phyloP scores from a whole-genome alignment of 2,113 vertebrate species.

The Seriola dumerili region DNA sequence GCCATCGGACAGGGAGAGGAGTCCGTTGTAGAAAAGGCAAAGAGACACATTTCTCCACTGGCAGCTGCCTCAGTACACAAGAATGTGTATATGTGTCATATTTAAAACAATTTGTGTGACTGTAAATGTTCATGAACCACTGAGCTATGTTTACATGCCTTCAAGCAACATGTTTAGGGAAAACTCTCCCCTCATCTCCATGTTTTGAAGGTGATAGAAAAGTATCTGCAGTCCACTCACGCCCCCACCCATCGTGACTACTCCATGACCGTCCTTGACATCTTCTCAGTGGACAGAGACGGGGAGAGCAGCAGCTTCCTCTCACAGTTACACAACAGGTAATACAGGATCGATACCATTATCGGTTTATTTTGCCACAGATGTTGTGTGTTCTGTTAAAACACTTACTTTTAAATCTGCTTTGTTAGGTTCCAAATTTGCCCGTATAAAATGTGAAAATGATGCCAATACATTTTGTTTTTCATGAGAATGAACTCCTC shows the following conservation, averaged over 20 bases:
- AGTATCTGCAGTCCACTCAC: constrained; percentile 90
- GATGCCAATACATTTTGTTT: neutral
- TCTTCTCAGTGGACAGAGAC: constrained; percentile 87
- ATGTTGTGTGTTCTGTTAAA: neutral
- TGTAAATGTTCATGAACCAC: neutral
- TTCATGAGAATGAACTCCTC: neutral
- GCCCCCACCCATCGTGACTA: constrained; percentile 89
- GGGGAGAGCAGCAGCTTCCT: constrained; percentile 83
- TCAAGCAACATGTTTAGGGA: neutral
- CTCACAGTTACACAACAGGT: constrained; percentile 88
- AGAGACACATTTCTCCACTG: no score
- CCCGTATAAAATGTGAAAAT: neutral
- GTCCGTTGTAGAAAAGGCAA: no score
- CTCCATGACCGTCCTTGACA: constrained; percentile 88
- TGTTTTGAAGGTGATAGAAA: constrained; percentile 84
- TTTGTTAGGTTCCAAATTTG: neutral
- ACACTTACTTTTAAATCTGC: neutral
- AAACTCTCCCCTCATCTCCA: neutral
- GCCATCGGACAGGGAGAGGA: neutral
- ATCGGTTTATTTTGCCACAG: neutral
- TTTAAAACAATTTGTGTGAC: no score
- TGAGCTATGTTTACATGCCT: neutral
- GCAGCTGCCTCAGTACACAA: no score
- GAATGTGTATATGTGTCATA: neutral
- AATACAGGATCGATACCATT: neutral